Evolutionary conservation across 2,113 vertebrate genomes (phyloP), one percentile per base, ranked within the genome.

Genomic region (Pelecanus crispus): DNA sequence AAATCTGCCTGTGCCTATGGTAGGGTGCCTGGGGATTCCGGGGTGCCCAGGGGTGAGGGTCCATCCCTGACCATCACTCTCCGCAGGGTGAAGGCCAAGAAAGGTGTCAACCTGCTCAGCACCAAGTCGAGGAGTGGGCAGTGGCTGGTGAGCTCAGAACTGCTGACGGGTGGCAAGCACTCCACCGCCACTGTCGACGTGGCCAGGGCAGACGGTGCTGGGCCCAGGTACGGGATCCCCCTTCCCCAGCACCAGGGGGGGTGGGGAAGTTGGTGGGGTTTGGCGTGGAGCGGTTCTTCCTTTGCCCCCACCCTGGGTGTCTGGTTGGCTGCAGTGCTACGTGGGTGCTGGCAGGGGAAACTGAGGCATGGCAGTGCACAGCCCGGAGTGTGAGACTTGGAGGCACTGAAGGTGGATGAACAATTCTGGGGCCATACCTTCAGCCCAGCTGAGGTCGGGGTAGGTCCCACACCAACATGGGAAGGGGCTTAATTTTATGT

Each of bases 81-180:
- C 88, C 3, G 7, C 97, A 99, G 99, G 98, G 99, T 99, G 96
- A 99, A 99, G 96, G 99, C 99, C 38, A 99, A 99, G 98, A 99
- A 99, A 68, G 99, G 99, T 0, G 99, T 99, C 94, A 99, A 99
- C 96, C 98, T 99, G 92, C 98, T 99, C 17, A 99, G 98, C 92
- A 99, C 99, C 90, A 98, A 98, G 94, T 98, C 99, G 0, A 98
- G 98, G 97, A 99, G 97, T 17, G 95, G 98, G 78, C 99, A 99
- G 96, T 99, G 99, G 99, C 98, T 98, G 14, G 99, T 99, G 96
- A 99, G 98, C 85, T 99, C 98, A 2, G 99, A 99, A 97, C 98
- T 99, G 72, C 98, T 99, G 96, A 99, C 99, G 0, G 99, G 99
- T 0, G 99, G 99, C 94, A 99, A 99, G 92, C 99, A 99, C 94